Percentiles rank a stretch among this genome's conserved stretches.
Evolutionary conservation across 2,888 invertebrate genomes (phyloP).

Genomic region (Tubulanus polymorphus): DNA sequence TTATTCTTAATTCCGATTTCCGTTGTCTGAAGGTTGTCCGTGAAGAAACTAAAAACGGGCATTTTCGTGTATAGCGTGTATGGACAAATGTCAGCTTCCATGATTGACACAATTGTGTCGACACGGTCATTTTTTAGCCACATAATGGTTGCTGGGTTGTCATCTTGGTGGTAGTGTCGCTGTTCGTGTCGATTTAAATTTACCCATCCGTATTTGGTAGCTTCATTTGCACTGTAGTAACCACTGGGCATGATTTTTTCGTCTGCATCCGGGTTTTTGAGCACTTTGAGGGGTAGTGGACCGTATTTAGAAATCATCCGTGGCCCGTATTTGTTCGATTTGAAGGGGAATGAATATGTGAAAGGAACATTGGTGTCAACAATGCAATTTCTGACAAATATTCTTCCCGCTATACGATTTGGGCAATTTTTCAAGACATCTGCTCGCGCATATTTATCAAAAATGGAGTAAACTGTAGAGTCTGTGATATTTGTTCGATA

Average conservation of each 20-base stretch:
- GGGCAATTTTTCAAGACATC: slow-evolving; percentile 1
- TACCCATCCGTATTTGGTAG: slow-evolving; percentile 1
- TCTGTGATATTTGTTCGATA: not conserved
- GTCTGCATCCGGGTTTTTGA: not conserved
- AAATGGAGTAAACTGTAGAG: not conserved
- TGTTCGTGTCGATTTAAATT: slow-evolving; percentile 3
- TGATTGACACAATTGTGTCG: not conserved
- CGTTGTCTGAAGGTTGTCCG: not conserved
- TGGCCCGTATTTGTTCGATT: slow-evolving; percentile 1
- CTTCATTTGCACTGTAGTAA: not conserved
- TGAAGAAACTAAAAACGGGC: slow-evolving; percentile 1
- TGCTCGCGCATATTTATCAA: not conserved
- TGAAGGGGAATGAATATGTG: slow-evolving; percentile 1
- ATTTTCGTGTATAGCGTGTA: slow-evolving; percentile 1
- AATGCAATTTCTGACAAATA: slow-evolving; percentile 1
- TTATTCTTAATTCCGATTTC: not conserved
- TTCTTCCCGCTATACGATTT: not conserved
- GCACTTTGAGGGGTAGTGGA: not conserved
- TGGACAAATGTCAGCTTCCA: slow-evolving; percentile 1
- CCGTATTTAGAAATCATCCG: slow-evolving; percentile 1
- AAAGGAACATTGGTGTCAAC: not conserved
- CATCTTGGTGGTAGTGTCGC: slow-evolving; percentile 1
- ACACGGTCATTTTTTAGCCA: slow-evolving; percentile 1
- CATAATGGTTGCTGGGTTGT: not conserved
- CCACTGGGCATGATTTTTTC: slow-evolving; percentile 3